Evolutionary conservation across 2,113 vertebrate species (phyloP).

Genomic region (Bufo bufo): DNA sequence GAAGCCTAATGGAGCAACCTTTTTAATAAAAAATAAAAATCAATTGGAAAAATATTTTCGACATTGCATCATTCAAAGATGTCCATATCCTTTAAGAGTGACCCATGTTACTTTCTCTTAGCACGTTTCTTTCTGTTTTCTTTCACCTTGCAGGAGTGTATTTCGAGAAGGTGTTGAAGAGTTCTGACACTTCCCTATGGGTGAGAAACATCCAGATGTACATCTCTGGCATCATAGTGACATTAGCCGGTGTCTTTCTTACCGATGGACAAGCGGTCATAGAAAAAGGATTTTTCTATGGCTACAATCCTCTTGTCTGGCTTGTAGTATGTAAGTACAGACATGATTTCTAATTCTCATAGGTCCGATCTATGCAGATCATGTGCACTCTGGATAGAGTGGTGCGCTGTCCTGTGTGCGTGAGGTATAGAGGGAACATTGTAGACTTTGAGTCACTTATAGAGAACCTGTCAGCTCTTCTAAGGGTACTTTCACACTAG

Average conservation of each 20-base stretch:
- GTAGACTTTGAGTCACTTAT: too few relatives aligned
- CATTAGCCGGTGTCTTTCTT: slow-evolving; percentile 80
- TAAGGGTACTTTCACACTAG: too few relatives aligned
- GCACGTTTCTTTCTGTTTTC: background rate
- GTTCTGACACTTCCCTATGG: slow-evolving; percentile 96
- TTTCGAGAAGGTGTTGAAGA: slow-evolving; percentile 98
- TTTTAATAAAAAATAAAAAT: too few relatives aligned
- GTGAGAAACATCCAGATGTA: slow-evolving; percentile 99
- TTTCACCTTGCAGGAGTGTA: slow-evolving; percentile 85
- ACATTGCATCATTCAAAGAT: background rate
- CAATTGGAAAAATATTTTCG: too few relatives aligned
- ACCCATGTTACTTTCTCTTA: too few relatives aligned
- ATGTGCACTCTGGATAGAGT: too few relatives aligned
- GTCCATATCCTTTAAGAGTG: background rate
- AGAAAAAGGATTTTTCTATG: slow-evolving; percentile 94
- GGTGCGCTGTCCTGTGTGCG: too few relatives aligned
- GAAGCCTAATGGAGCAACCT: too few relatives aligned
- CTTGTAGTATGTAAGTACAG: slow-evolving; percentile 90
- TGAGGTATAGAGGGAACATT: too few relatives aligned
- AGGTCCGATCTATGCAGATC: too few relatives aligned
- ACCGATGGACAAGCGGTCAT: slow-evolving; percentile 82
- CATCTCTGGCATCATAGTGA: slow-evolving; percentile 90
- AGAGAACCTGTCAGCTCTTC: too few relatives aligned
- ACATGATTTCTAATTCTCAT: too few relatives aligned
- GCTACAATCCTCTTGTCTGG: slow-evolving; percentile 89